Conservation (phyloP, 2,113 vertebrate species). For the Cyanoliseus patagonus region DNA sequence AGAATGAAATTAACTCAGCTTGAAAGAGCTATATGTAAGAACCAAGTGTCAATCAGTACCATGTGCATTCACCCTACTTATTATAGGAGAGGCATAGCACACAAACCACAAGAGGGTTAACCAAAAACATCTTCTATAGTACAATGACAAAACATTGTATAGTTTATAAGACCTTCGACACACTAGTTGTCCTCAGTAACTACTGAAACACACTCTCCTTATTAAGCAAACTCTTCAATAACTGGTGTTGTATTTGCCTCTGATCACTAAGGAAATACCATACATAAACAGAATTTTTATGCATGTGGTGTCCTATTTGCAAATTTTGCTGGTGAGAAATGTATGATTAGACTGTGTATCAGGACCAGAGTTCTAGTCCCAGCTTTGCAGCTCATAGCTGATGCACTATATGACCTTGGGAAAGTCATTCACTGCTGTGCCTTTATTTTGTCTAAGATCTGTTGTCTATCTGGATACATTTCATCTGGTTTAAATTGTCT, state of each 20-base stretch:
- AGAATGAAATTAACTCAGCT: background rate
- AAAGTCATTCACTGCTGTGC: background rate
- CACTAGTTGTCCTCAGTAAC: conserved; percentile 47
- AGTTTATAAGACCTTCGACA: conserved; percentile 60
- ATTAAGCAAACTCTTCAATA: conserved; percentile 52
- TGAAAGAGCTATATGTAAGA: background rate
- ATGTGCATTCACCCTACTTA: background rate
- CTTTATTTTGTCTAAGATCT: background rate
- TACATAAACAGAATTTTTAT: conserved; percentile 50
- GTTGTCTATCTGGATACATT: background rate
- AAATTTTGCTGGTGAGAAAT: conserved; percentile 26
- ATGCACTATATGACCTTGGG: background rate
- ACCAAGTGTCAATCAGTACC: background rate
- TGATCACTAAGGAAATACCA: conserved; percentile 32
- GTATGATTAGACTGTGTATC: conserved; percentile 22
- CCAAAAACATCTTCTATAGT: conserved; percentile 12
- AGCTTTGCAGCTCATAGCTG: background rate
- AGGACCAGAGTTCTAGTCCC: background rate
- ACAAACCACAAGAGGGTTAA: conserved; percentile 44
- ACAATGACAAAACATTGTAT: conserved; percentile 2
- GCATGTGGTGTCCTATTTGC: conserved; percentile 52
- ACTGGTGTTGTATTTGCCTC: conserved; percentile 45
- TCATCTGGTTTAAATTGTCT: background rate
- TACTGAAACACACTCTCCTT: conserved; percentile 55
- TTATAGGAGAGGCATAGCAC: background rate